Conservation (phyloP, 1,140 invertebrate genomes). For the Melipona quadrifasciata region DNA sequence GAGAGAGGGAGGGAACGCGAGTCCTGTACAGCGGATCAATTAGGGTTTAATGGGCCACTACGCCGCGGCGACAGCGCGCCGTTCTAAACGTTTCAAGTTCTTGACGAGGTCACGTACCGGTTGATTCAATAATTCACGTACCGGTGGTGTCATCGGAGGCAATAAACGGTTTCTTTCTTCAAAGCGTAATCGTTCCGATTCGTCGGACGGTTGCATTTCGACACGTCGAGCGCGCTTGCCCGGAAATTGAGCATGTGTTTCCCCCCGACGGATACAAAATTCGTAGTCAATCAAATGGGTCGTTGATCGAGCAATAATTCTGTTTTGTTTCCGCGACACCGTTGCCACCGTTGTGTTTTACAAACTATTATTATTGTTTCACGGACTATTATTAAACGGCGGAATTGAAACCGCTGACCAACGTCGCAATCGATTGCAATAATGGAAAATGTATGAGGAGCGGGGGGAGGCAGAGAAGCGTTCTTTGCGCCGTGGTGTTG, state of each 20-base stretch:
- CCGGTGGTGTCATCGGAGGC: not conserved
- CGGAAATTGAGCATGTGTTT: not conserved
- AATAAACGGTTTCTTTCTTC: not conserved
- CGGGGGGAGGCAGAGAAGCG: not conserved
- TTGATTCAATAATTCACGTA: not conserved
- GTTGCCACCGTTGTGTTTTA: not conserved
- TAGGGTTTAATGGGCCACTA: constrained; percentile 14
- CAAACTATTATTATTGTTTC: not conserved
- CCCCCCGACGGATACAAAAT: not conserved
- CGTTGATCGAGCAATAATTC: not conserved
- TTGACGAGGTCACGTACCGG: not conserved
- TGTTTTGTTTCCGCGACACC: not conserved
- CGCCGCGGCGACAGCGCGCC: not conserved
- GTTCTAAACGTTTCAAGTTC: not conserved
- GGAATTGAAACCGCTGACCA: not conserved
- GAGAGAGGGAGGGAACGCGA: not conserved
- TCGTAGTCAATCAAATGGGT: not conserved
- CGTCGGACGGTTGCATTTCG: not conserved
- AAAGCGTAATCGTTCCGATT: not conserved
- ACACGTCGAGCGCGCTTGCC: not conserved
- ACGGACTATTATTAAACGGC: not conserved
- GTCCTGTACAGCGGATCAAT: constrained; percentile 14
- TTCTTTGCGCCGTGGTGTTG: not conserved
- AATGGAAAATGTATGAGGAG: not conserved
- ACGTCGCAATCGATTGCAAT: too few species aligned